Percentiles rank a stretch among this genome's conserved stretches.
Evolutionary conservation across 2,888 invertebrate species (phyloP).

Genomic region (Portevinia maculata): DNA sequence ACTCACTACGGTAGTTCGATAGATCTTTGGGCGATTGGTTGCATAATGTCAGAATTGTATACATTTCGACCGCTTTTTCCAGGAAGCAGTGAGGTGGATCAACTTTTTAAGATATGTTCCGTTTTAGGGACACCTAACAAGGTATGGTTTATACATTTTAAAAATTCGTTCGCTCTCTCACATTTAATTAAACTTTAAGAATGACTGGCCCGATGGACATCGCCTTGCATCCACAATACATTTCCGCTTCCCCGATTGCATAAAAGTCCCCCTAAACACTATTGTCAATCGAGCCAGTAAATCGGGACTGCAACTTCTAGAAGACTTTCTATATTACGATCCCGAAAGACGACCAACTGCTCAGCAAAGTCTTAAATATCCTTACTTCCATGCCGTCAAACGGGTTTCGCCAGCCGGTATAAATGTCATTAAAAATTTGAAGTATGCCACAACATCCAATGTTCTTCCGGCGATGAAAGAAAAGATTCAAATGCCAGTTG

Average conservation of each 20-base stretch:
- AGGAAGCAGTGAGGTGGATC: conserved; percentile 98
- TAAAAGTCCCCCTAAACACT: conserved; percentile 90
- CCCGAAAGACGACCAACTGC: conserved; percentile 96
- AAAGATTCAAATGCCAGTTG: conserved; percentile 63
- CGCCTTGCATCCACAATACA: conserved; percentile 96
- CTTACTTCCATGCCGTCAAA: conserved; percentile 82
- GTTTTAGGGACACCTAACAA: conserved; percentile 96
- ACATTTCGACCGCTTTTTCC: conserved; percentile 97
- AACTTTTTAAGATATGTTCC: conserved; percentile 97
- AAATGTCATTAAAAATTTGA: conserved; percentile 59
- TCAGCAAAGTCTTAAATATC: conserved; percentile 91
- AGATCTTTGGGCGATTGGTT: conserved; percentile 99
- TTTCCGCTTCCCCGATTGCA: conserved; percentile 96
- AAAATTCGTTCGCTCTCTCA: no score
- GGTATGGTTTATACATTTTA: conserved; percentile 82
- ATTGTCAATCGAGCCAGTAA: conserved; percentile 92
- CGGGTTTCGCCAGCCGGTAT: conserved; percentile 79
- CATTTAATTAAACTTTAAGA: conserved; percentile 82
- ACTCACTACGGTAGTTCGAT: conserved; percentile 98
- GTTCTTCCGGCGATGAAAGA: conserved; percentile 81
- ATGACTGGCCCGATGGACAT: conserved; percentile 97
- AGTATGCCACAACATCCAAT: conserved; percentile 71
- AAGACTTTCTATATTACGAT: conserved; percentile 95
- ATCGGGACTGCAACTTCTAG: conserved; percentile 92
- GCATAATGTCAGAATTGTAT: conserved; percentile 98